Evolutionary conservation across 2,113 vertebrate genomes (phyloP).

Genomic region (Alligator sinensis): DNA sequence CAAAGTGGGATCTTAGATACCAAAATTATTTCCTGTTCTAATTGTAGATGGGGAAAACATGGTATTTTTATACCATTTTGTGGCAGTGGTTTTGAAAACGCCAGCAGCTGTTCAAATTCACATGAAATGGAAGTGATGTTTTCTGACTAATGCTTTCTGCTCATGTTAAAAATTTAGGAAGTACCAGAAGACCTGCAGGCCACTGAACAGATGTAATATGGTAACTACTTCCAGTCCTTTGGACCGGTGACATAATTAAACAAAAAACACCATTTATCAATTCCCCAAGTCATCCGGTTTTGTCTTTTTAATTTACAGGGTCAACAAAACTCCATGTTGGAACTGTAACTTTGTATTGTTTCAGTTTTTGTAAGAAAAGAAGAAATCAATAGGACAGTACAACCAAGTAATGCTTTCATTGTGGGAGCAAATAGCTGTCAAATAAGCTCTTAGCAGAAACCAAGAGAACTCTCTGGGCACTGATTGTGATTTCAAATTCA

Average conservation of each 20-base stretch:
- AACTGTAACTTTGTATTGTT: background rate
- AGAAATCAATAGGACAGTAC: background rate
- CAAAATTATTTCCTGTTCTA: constrained; percentile 58
- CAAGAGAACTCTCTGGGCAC: background rate
- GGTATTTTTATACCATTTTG: background rate
- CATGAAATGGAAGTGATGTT: constrained; percentile 17
- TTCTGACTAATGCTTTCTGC: background rate
- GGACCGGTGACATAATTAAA: background rate
- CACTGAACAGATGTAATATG: background rate
- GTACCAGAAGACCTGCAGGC: background rate
- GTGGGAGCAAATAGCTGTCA: background rate
- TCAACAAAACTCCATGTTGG: background rate
- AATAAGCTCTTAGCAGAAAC: background rate
- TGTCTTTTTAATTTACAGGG: background rate
- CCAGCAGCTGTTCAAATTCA: constrained; percentile 18
- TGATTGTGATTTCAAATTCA: background rate
- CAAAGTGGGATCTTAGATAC: constrained; percentile 54
- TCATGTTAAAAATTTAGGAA: background rate
- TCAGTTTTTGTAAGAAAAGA: background rate
- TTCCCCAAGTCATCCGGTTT: background rate
- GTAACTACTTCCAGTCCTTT: background rate
- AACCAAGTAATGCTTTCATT: background rate
- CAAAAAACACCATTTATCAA: background rate
- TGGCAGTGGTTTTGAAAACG: background rate
- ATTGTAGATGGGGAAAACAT: constrained; percentile 36